These are phyloP conservation scores for Falco biarmicus DNA, from an alignment of 2,797 vertebrate genomes.

Conservation along the genomic window DNA sequence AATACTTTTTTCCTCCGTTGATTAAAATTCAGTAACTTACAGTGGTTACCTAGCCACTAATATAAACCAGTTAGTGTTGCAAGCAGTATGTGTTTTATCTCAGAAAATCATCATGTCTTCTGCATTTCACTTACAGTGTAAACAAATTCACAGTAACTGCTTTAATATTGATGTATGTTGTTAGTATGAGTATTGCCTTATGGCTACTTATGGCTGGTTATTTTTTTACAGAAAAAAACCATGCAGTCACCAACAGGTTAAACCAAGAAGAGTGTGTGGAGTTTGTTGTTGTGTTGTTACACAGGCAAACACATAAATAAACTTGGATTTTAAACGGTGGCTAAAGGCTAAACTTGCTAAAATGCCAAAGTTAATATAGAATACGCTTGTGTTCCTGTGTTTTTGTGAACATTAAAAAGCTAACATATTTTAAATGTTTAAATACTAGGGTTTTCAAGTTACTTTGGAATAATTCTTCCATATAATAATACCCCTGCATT, in stretches of 20 bases:
- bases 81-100: neutral
- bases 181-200: neutral
- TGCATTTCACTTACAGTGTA: neutral
- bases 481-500: neutral
- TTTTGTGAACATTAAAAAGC: neutral
- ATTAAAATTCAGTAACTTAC: constrained; percentile 19
- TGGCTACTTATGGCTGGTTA: neutral
- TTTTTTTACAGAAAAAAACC: neutral
- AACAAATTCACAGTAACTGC: neutral
- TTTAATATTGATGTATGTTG: neutral
- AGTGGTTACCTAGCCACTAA: neutral
- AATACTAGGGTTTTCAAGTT: neutral
- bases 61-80: neutral
- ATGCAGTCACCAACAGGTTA: neutral
- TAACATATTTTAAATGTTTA: neutral
- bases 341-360: neutral
- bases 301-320: neutral
- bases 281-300: neutral
- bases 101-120: neutral
- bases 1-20: neutral
- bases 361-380: neutral
- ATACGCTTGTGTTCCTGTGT: neutral
- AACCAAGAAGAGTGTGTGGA: neutral
- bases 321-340: neutral
- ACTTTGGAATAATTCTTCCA: neutral